A percentile compares a stretch with the other conserved stretches of the same genome.
These are phyloP conservation scores for Hyperoodon ampullatus DNA, from an alignment of 2,113 vertebrate genomes.

Conservation along the genomic window DNA sequence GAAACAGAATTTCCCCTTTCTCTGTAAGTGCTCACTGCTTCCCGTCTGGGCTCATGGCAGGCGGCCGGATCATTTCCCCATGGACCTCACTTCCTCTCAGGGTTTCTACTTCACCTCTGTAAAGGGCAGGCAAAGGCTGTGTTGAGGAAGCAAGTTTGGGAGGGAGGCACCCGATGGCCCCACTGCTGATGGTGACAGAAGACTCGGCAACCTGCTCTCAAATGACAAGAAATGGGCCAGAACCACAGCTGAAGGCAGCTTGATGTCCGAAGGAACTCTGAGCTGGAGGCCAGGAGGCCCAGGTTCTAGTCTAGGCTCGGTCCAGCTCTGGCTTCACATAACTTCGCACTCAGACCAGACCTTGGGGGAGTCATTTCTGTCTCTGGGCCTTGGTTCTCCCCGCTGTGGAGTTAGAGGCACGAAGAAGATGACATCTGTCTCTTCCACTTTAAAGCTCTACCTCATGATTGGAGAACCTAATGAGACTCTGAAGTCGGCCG, in stretches of 20 bases:
- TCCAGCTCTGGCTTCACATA: neutral
- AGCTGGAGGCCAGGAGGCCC: neutral
- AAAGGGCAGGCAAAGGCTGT: neutral
- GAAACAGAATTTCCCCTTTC: neutral
- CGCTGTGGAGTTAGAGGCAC: neutral
- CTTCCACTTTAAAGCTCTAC: neutral
- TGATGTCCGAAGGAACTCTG: neutral
- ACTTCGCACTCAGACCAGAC: neutral
- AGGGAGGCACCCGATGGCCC: neutral
- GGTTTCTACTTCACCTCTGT: neutral
- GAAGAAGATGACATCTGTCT: neutral
- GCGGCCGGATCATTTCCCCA: rapidly evolving
- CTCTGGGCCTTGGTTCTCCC: neutral
- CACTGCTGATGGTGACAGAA: neutral
- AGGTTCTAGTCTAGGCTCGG: neutral
- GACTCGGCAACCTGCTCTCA: neutral
- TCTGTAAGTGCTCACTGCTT: neutral
- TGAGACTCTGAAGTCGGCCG: neutral
- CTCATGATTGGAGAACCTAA: neutral
- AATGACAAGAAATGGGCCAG: neutral
- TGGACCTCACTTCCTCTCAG: rapidly evolving
- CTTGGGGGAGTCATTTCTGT: neutral
- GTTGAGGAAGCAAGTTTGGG: neutral
- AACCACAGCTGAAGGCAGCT: neutral
- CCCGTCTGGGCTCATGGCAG: rapidly evolving